Conservation (phyloP, 2,888 invertebrate genomes). For the Phoenoteleia sp. region DNA sequence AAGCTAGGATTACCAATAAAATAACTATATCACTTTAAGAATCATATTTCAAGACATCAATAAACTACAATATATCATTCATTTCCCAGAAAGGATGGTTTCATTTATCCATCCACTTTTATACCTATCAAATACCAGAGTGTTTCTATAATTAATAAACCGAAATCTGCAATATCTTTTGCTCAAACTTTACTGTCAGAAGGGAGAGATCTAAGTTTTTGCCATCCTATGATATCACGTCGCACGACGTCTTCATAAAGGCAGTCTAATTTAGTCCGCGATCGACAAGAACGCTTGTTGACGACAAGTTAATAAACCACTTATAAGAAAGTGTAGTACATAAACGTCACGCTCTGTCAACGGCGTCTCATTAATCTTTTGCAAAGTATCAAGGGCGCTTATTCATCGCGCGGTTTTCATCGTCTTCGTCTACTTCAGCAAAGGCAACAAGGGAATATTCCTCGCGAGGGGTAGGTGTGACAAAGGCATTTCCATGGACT, state of each 20-base stretch:
- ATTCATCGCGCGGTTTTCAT: conserved; percentile 57
- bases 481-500: conserved; percentile 71
- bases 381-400: conserved; percentile 60
- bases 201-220: too few species aligned
- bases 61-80: too few species aligned
- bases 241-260: conserved; percentile 16
- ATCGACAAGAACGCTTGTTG: conserved; percentile 54
- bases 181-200: too few species aligned
- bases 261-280: conserved; percentile 49
- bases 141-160: too few species aligned
- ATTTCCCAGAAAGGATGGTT: too few species aligned
- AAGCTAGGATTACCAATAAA: too few species aligned
- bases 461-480: conserved; percentile 69
- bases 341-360: conserved; percentile 63
- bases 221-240: neutral
- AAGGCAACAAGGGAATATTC: too few species aligned
- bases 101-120: too few species aligned
- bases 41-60: too few species aligned
- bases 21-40: too few species aligned
- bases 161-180: too few species aligned
- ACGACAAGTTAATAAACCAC: conserved; percentile 62
- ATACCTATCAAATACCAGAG: too few species aligned
- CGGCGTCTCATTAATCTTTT: conserved; percentile 64
- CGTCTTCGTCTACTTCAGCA: conserved; percentile 22
- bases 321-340: conserved; percentile 63